Base-by-base conservation (phyloP, 37 sponge, comb jelly and placozoan species). In the Chondrilla cf. caribensis region DNA sequence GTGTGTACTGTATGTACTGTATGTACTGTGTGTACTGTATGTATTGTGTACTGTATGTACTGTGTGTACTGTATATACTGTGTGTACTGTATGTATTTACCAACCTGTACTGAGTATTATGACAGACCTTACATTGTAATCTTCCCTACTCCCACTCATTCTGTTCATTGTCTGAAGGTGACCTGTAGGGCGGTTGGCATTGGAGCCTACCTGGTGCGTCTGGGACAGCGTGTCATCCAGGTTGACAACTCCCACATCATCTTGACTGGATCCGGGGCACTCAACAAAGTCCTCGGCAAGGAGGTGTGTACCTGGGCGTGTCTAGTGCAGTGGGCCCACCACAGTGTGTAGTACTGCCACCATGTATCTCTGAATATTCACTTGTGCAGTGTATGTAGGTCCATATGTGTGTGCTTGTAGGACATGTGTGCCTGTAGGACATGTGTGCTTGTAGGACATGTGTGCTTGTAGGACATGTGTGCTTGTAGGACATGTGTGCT, bases 161-260 rank as follows among this genome's bases (percentile, higher is more conserved):
- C 43, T 73, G n/a, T 73, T 42, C 38, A 40, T 73, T 8, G 29
- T 40, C 51, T 47, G 26, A 36, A 96, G 97, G 97, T 98, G 83
- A 93, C 96, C 0, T 98, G 99, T 75, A 73, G 99, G 22, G 94
- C 96, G 47, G 90, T 98, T 57, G 99, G 99, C 7, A 98, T 98
- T 47, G 99, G 99, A 32, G 91, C 99, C 26, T 98, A 98, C 71
- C 88, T 98, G 29, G 92, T 98, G 9, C 66, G 99, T 1, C 87
- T 98, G 24, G 99, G 96, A 21, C 99, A 98, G 83, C 72, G 99
- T 11, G 94, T 95, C 24, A 87, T 98, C 24, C 99, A 98, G 67
- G 96, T 95, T 58, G 99, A 98, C 44, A 90, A 90, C 88, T 95
- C 99, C 0, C 90, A 91, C 84, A 98, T 98, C 43, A 95, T 98